Base-by-base conservation (phyloP, 2,113 vertebrate genomes). In the Turnix velox region DNA sequence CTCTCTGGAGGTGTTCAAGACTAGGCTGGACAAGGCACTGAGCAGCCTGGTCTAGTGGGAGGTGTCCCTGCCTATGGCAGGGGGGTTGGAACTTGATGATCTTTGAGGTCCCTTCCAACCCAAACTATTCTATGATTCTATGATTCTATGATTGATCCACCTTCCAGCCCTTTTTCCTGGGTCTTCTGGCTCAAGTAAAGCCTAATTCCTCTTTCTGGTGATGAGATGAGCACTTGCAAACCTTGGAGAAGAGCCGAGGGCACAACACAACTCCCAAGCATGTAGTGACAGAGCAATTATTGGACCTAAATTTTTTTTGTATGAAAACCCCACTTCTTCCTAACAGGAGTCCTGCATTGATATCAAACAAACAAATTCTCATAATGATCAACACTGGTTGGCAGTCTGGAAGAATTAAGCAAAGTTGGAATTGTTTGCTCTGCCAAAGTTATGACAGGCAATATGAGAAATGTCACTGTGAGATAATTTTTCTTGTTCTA, bases 291-390 rank as follows among this genome's bases (percentile, higher is more conserved):
- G 25, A 59, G 24, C 33, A 57, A 69, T 35, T 84, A 76, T 4
- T 46, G 24, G 31, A 68, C 30, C 39, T 65, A 0, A 33, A 39
- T 58, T 80, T 73, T 20, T 20, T 57, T 20, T 33, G 13, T 57
- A 48, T 52, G n/a, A 33, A 51, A 86, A 74, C 14, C 6, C 18
- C 12, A 30, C 27, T 92, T 62, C 61, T 69, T 87, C 57, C 18
- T 40, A 63, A 65, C 18, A 68, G 23, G 28, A 76, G 14, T 16
- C 42, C 45, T 0, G 1, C 46, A 75, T 17, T 1, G 3, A 46
- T 52, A 88, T 39, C 65, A 79, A 84, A 91, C 30, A 82, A 88
- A 85, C n/a, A 82, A 88, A 94, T 59, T 13, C 40, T 49, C 2
- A 0, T 33, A 77, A 68, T 1, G 3, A 39, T 66, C 49, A 66